phyloP scores from a whole-genome alignment of 23 tunicate species.

The Trididemnum clinides region DNA sequence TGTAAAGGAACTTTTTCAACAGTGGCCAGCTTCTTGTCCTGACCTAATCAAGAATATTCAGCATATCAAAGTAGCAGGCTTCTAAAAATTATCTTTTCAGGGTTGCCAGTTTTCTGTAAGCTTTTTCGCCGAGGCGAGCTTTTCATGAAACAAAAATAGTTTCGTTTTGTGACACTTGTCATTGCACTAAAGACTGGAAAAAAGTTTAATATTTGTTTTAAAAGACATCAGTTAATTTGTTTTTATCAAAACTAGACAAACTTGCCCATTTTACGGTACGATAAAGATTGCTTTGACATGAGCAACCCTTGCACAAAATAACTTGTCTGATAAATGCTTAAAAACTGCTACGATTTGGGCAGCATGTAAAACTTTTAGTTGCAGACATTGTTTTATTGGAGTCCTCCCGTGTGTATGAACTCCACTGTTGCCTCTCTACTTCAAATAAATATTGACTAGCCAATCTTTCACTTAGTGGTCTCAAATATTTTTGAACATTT shows the following conservation, averaged over 20 bases:
- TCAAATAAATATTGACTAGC: too few species aligned
- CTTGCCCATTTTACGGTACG: neutral
- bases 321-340: too few species aligned
- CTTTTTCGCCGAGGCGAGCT: neutral
- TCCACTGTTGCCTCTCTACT: too few species aligned
- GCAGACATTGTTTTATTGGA: too few species aligned
- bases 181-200: neutral
- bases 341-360: too few species aligned
- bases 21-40: neutral
- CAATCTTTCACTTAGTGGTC: too few species aligned
- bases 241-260: neutral
- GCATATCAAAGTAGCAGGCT: neutral
- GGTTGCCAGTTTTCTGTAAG: neutral
- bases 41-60: neutral
- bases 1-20: neutral
- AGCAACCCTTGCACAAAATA: too few species aligned
- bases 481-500: too few species aligned
- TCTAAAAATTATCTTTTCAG: neutral
- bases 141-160: neutral
- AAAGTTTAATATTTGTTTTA: neutral
- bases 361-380: too few species aligned
- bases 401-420: too few species aligned
- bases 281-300: too few species aligned
- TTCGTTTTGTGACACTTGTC: neutral
- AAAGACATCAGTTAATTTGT: neutral